These are phyloP conservation scores for Hydriomena furcata DNA, from an alignment of 2,888 invertebrate species.

Conservation along the genomic window DNA sequence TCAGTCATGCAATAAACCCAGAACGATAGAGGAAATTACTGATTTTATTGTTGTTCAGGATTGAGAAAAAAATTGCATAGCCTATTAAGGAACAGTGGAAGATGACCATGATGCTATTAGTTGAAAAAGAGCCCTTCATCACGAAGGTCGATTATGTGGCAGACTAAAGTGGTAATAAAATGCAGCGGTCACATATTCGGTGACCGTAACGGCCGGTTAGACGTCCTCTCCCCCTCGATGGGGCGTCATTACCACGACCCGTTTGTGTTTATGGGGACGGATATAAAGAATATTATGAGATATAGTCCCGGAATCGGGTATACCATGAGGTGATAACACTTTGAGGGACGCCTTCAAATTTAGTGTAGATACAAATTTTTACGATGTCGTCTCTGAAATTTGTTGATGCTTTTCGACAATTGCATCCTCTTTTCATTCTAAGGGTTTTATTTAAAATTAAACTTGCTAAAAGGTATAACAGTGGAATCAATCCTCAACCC, in stretches of 20 bases:
- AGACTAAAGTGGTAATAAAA: slow-evolving; percentile 83
- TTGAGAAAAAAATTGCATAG: slow-evolving; percentile 28
- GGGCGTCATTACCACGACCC: slow-evolving; percentile 78
- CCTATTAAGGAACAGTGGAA: slow-evolving; percentile 20
- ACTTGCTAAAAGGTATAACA: slow-evolving; percentile 13
- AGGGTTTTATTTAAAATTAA: slow-evolving; percentile 12
- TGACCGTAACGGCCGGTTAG: slow-evolving; percentile 78
- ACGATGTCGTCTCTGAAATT: slow-evolving; percentile 43
- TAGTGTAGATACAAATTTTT: slow-evolving; percentile 67
- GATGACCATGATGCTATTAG: slow-evolving; percentile 64
- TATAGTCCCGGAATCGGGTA: slow-evolving; percentile 73
- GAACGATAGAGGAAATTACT: no score
- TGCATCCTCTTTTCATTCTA: slow-evolving; percentile 1
- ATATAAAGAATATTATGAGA: slow-evolving; percentile 83
- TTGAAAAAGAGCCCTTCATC: slow-evolving; percentile 75
- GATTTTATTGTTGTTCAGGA: not conserved
- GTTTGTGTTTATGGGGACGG: slow-evolving; percentile 80
- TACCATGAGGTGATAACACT: slow-evolving; percentile 78
- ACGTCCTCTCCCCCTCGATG: slow-evolving; percentile 70
- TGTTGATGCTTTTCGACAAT: slow-evolving; percentile 18
- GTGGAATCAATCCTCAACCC: slow-evolving; percentile 31
- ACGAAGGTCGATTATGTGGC: slow-evolving; percentile 82
- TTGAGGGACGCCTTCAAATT: slow-evolving; percentile 61
- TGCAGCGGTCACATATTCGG: slow-evolving; percentile 83
- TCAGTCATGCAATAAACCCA: no score